Conservation (phyloP, 2,797 vertebrate species). For the Bradypodion ventrale region DNA sequence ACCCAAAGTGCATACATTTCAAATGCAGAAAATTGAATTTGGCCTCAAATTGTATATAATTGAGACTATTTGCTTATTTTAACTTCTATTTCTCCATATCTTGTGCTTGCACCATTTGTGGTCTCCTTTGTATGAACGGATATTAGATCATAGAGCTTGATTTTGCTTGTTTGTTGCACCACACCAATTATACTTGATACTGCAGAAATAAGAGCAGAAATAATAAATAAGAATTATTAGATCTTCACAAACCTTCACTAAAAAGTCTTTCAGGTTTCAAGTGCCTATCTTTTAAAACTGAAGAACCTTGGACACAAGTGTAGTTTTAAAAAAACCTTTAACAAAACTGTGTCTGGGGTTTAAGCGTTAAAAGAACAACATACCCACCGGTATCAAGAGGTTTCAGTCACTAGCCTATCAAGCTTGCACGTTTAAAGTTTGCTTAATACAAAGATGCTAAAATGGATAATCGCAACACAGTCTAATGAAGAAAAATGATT, state of each 20-base stretch:
- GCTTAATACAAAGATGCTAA: neutral
- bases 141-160: neutral
- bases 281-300: neutral
- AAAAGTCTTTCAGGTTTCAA: neutral
- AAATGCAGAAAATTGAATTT: accelerated
- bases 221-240: neutral
- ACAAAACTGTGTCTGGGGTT: neutral
- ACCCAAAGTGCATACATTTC: neutral
- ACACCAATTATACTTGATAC: neutral
- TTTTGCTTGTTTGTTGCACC: neutral
- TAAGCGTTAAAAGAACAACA: neutral
- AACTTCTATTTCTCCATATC: no score
- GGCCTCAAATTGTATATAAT: neutral
- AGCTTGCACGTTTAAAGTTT: neutral
- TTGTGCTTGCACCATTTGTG: neutral
- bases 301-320: neutral
- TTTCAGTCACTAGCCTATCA: neutral
- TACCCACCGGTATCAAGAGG: neutral
- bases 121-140: neutral
- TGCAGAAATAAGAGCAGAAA: neutral
- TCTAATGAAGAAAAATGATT: slow-evolving; percentile 67
- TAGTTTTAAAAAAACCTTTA: neutral
- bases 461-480: slow-evolving; percentile 23
- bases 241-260: neutral
- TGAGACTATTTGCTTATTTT: neutral